A percentile compares a stretch with the other conserved stretches of the same genome.
Conservation (phyloP, 2,888 invertebrate genomes). For the Chelonus formosanus region DNA sequence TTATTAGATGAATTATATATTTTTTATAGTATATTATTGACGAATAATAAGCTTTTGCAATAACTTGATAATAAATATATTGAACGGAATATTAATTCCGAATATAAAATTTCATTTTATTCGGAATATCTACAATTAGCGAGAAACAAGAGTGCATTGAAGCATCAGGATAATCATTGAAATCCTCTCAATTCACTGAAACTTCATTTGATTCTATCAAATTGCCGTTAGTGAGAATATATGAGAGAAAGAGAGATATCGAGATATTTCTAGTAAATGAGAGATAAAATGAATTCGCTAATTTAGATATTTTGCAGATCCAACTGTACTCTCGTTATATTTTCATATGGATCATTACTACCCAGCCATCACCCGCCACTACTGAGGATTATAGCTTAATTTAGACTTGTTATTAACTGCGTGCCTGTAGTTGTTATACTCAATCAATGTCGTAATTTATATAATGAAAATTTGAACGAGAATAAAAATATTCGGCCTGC, state of each 20-base stretch:
- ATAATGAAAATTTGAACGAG: conserved; percentile 12
- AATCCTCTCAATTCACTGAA: conserved; percentile 13
- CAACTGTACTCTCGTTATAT: conserved; percentile 48
- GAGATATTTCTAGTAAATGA: conserved; percentile 35
- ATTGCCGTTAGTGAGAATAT: conserved; percentile 24
- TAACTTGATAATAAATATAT: not conserved
- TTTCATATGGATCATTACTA: conserved; percentile 55
- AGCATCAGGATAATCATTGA: conserved; percentile 27
- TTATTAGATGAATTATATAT: not conserved
- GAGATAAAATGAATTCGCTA: conserved; percentile 47
- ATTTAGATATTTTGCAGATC: conserved; percentile 48
- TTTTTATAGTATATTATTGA: not conserved
- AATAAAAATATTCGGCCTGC: too few species aligned
- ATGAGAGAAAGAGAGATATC: conserved; percentile 11
- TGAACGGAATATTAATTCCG: not conserved
- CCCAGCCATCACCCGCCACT: conserved; percentile 39
- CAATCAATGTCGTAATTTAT: conserved; percentile 10
- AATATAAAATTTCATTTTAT: not conserved
- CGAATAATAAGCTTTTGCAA: too few species aligned
- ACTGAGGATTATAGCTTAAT: conserved; percentile 54
- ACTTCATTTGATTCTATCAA: conserved; percentile 31
- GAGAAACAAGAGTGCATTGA: conserved; percentile 22
- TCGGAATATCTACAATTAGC: conserved; percentile 25
- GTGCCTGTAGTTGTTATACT: conserved; percentile 23
- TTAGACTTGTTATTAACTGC: conserved; percentile 54